phyloP scores from a whole-genome alignment of 2,797 vertebrate genomes.

The Semotilus atromaculatus region DNA sequence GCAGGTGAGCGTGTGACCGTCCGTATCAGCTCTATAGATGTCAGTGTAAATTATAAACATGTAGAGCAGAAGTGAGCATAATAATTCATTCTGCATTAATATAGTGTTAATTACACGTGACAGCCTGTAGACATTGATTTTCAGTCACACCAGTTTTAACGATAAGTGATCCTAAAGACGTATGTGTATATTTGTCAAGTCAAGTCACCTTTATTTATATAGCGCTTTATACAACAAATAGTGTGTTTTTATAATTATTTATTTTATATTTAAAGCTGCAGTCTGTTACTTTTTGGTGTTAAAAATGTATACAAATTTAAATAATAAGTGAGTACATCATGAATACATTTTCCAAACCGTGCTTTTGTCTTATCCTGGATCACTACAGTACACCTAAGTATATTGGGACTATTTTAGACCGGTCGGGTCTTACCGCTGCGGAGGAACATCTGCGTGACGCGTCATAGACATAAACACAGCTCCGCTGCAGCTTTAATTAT shows the following conservation, averaged over 20 bases:
- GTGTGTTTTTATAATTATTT: not conserved
- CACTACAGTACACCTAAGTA: no score
- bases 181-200: not conserved
- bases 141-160: not conserved
- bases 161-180: not conserved
- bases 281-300: no score
- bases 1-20: slow-evolving; percentile 8
- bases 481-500: no score
- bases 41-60: not conserved
- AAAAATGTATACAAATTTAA: no score
- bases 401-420: no score
- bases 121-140: not conserved
- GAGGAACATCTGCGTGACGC: no score
- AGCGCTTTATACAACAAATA: not conserved
- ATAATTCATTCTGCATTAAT: not conserved
- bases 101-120: not conserved
- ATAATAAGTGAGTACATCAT: no score
- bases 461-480: no score
- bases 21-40: not conserved
- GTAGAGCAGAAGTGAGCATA: not conserved
- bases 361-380: no score
- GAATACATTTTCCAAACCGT: no score
- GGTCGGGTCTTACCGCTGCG: no score
- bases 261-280: no score
- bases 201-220: not conserved